A percentile compares a stretch with the other conserved stretches of the same genome.
Conservation (phyloP, 2,113 vertebrate species). For the Hippocampus zosterae region DNA sequence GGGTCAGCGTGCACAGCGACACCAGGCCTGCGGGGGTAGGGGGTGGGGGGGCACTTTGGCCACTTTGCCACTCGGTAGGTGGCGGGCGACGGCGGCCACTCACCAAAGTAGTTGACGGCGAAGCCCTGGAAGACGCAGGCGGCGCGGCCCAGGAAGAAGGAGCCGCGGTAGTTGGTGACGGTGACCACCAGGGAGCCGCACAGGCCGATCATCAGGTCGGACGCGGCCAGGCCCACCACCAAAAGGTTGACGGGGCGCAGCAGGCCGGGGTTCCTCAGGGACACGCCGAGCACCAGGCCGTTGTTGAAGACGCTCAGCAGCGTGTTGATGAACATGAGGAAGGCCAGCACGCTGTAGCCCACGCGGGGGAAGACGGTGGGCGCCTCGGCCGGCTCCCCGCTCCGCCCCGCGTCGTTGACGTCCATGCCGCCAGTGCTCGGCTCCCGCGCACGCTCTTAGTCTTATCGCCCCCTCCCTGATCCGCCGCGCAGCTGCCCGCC, state of each 20-base stretch:
- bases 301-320: conserved; percentile 68
- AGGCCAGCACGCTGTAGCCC: conserved; percentile 66
- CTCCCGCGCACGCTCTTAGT: conserved; percentile 2
- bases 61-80: no score
- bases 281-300: conserved; percentile 51
- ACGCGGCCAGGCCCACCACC: conserved; percentile 61
- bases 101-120: conserved; percentile 67
- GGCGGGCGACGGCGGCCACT: neutral
- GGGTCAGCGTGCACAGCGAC: conserved; percentile 66
- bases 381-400: conserved; percentile 2
- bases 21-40: conserved; percentile 59
- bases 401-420: conserved; percentile 34
- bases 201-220: conserved; percentile 64
- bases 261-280: conserved; percentile 57
- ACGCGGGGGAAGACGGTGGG: conserved; percentile 58
- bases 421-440: conserved; percentile 41
- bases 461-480: conserved; percentile 41
- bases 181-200: conserved; percentile 62
- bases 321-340: conserved; percentile 65
- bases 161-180: conserved; percentile 64
- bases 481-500: conserved; percentile 48
- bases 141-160: conserved; percentile 59
- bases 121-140: conserved; percentile 69
- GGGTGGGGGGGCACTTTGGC: neutral
- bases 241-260: conserved; percentile 63